A percentile compares a stretch with the other conserved stretches of the same genome.
Conservation (phyloP, 2,888 invertebrate genomes). For the Lithophane semibrunnea region DNA sequence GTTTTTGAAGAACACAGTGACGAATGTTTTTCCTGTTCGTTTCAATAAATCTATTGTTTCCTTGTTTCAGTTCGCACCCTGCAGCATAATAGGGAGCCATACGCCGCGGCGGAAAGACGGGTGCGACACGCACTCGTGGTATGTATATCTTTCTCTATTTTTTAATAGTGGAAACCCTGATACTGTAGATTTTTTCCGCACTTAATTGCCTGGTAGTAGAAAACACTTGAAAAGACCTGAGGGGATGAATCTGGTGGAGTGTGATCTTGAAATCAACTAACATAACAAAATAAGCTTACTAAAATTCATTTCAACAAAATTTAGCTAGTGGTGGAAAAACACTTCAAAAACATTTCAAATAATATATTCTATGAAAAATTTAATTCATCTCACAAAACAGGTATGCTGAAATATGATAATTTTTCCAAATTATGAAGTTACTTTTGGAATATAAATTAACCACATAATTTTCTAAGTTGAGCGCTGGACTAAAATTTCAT, state of each 20-base stretch:
- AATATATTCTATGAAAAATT: slow-evolving; percentile 28
- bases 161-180: not conserved
- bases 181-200: rapidly evolving
- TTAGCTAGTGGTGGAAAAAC: slow-evolving; percentile 14
- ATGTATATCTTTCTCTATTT: slow-evolving; percentile 70
- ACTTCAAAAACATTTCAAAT: slow-evolving; percentile 29
- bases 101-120: slow-evolving; percentile 90
- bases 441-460: slow-evolving; percentile 49
- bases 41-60: slow-evolving; percentile 63
- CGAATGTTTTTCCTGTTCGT: slow-evolving; percentile 59
- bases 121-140: slow-evolving; percentile 91
- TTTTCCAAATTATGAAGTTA: slow-evolving; percentile 48
- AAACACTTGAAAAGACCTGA: not conserved
- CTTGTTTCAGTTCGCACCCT: slow-evolving; percentile 88
- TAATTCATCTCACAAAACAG: slow-evolving; percentile 50
- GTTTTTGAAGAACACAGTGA: slow-evolving; percentile 41
- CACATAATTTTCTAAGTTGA: slow-evolving; percentile 33
- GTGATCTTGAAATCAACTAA: not conserved
- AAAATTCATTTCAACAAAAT: slow-evolving; percentile 27
- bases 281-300: not conserved
- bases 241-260: not conserved
- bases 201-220: not conserved
- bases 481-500: slow-evolving; percentile 28
- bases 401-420: slow-evolving; percentile 54
- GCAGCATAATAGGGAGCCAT: slow-evolving; percentile 90